phyloP scores from a whole-genome alignment of 2,797 vertebrate species.

The Calcarius lapponicus region DNA sequence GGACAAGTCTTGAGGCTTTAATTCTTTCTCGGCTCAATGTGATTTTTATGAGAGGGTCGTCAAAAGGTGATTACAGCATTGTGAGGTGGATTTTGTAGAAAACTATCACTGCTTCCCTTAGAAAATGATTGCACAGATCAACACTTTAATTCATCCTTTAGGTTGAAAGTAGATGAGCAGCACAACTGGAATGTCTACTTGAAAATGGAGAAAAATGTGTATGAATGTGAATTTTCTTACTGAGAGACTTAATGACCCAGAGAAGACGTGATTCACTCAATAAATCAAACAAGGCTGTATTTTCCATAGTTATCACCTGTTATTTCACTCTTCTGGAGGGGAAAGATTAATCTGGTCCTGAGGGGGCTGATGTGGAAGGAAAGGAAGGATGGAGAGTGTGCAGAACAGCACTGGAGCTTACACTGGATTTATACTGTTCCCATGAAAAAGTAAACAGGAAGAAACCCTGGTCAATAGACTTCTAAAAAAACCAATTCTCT shows the following conservation, averaged over 20 bases:
- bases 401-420: not conserved
- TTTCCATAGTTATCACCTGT: conserved; percentile 29
- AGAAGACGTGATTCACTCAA: not conserved
- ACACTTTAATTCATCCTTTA: conserved; percentile 31
- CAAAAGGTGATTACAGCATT: not conserved
- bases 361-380: not conserved
- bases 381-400: not conserved
- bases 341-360: not conserved
- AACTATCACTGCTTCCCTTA: not conserved
- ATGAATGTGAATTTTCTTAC: conserved; percentile 30
- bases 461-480: not conserved
- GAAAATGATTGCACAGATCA: conserved; percentile 10
- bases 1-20: not conserved
- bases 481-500: not conserved
- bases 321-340: conserved; percentile 5
- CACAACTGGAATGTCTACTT: conserved; percentile 4
- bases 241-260: conserved; percentile 19
- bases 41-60: conserved; percentile 16
- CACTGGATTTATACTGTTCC: not conserved
- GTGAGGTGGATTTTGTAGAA: not conserved
- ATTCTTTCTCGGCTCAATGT: not conserved
- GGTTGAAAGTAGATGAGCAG: not conserved
- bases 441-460: not conserved
- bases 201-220: conserved; percentile 27
- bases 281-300: conserved; percentile 4